A percentile compares a stretch with the other conserved stretches of the same genome.
Conservation (phyloP, 2,888 invertebrate species). For the Brassicogethes aeneus region DNA sequence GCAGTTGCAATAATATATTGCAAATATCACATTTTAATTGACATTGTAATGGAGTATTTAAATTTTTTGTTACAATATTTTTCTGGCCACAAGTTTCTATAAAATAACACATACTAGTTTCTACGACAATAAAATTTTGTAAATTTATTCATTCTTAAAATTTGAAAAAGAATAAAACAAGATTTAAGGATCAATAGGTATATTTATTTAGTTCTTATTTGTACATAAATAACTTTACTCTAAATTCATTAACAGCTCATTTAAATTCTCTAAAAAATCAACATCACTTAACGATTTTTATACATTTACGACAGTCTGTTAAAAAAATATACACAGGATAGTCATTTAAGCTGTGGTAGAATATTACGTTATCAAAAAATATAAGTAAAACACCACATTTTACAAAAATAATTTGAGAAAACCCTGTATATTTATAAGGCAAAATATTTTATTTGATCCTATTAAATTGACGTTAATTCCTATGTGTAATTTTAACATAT, state of each 20-base stretch:
- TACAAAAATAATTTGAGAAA: conserved; percentile 2
- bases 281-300: conserved; percentile 20
- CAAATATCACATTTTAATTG: too few relatives aligned
- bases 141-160: too few relatives aligned
- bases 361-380: background rate
- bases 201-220: conserved; percentile 8
- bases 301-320: conserved; percentile 30
- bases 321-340: conserved; percentile 14
- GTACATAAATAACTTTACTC: conserved; percentile 25
- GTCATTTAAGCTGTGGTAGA: conserved; percentile 9
- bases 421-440: background rate
- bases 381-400: background rate
- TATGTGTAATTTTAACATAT: too few relatives aligned
- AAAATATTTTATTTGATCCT: background rate
- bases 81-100: too few relatives aligned
- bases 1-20: too few relatives aligned
- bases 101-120: too few relatives aligned
- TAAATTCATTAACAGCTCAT: conserved; percentile 22
- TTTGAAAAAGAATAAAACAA: background rate
- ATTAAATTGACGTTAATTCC: background rate
- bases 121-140: too few relatives aligned
- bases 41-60: too few relatives aligned
- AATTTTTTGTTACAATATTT: too few relatives aligned
- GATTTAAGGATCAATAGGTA: background rate
- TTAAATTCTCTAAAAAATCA: conserved; percentile 28